Base-by-base conservation (phyloP, 2,797 vertebrate species). In the Enteromius mattozi region DNA sequence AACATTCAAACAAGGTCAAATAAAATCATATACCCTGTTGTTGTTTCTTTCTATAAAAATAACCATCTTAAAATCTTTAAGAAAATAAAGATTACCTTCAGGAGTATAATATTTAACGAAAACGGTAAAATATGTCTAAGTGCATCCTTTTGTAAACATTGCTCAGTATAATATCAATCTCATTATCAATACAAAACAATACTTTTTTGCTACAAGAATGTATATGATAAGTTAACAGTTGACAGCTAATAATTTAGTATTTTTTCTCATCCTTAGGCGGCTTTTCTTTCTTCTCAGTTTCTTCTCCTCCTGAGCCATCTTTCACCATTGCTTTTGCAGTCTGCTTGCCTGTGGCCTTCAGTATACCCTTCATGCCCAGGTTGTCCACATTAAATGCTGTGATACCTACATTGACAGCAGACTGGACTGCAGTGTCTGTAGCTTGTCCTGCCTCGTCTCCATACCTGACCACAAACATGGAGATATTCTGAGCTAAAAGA, bases 361-460 rank as follows among this genome's bases (percentile, higher is more conserved):
- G 89, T 3, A 98, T 69, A 47, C 95, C 96, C 91, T 96, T 97
- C 87, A 98, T 83, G 59, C 94, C 96, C 71, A 97, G 92, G 89
- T 97, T 93, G 87, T 99, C 96, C 74, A 99, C 90, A 88, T 97
- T 97, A 92, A 96, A 94, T 1, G 96, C 96, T 3, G 97, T 88
- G 85, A 97, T 40, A 3, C 96, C 97, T 80, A 97, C 90, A 78
- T 97, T 97, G 91, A 95, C 88, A 68, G 94, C 95, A 80, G 97
- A 98, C 85, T 94, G 92, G 83, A 99, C 61, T 2, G 93, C 97
- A 0, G 95, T 90, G 77, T 97, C 94, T n/a, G 97, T 96, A 75
- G 97, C 97, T 35, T 93, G 90, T 27, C 97, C 95, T 13, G 96
- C 95, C 6, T 96, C 93, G 0, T 95, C 90, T 6, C 97, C 97